Evolutionary conservation across 2,113 vertebrate genomes (phyloP), one percentile per base, ranked within the genome.

Genomic region (Sarotherodon lohbergeri): DNA sequence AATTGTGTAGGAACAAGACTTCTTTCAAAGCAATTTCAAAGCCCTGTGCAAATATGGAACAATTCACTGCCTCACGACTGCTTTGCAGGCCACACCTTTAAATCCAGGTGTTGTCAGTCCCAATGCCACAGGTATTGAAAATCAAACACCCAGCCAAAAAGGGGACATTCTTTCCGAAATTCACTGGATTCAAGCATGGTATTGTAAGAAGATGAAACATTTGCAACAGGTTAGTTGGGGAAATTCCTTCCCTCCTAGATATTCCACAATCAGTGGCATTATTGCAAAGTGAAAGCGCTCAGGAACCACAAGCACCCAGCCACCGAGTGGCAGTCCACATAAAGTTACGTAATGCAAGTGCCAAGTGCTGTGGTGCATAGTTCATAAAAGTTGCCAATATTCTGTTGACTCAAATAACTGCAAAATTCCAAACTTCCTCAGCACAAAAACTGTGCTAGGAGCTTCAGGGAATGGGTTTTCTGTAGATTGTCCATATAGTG

Each of bases 101-200:
- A 13, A n/a, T 12, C 12, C 61, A 66, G 19, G 36, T 14, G 36
- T 43, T 43, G 4, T 41, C 36, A 24, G n/a, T 22, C 63, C n/a
- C 36, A 68, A 1, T 9, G 36, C n/a, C n/a, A 68, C 19, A 68
- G 41, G 4, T 41, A 39, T 2, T 22, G 2, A 68, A 68, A 68
- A 41, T 68, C 3, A 68, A 24, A 6, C 63, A 68, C 7, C 36
- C 36, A 68, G 63, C 11, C 41, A 66, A 66, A 36, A 36, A 36
- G 16, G 32, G 32, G 32, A 12, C 9, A 4, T 36, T 36, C 12
- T 68, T 68, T 22, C 0, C 0, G 0, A 41, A 41, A 41, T 5
- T 22, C 12, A 22, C 63, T 68, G 36, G 7, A 68, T 68, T 22
- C 19, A 1, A 68, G 7, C 39, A 9, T 71, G 14, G 63, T 68